Evolutionary conservation across 1,140 invertebrate genomes (phyloP), one percentile per base, ranked within the genome.

Genomic region (Penaeus japonicus): DNA sequence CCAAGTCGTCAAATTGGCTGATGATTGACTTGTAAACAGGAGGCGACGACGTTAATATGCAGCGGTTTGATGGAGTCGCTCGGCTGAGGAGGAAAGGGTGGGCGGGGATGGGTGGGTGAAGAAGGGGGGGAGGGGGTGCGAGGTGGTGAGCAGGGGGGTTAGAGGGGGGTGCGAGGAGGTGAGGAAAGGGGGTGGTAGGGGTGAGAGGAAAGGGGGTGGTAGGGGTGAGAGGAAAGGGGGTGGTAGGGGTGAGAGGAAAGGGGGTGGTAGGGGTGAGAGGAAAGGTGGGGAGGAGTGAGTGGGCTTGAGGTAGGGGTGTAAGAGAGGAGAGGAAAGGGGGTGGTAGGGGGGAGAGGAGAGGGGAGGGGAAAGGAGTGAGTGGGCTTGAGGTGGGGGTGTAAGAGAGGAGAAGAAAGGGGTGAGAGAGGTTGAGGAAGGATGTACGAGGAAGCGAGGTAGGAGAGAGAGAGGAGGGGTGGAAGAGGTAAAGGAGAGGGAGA

Each of bases 11-110:
- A 82, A 62, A 82, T 82, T 62, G 80, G 80, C 54, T 32, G 55
- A 82, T 62, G 55, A 82, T 82, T 82, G 80, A 82, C 80, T 82
- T 62, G 80, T 82, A 82, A 82, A 62, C 80, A 82, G 80, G 55
- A 62, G 59, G 54, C 39, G 55, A 5, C n/a, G 55, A 82, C 55
- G 80, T 82, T 82, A 82, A 82, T 82, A 82, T 82, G 80, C 80
- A 62, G 15, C 47, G 5, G 80, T 35, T 32, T 82, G 80, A 82
- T 82, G 80, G 80, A 39, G n/a, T 82, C 80, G 55, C 24, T 22
- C 17, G 55, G 2, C 30, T n/a, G 55, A 5, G 80, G 55, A 1
- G 47, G 47, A 18, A 35, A 47, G n/a, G 18, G 4, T 1, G 24
- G 78, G n/a, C 10, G 27, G 27, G 32, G 4, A 20, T 30, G n/a